A percentile compares a stretch with the other conserved stretches of the same genome.
These are phyloP conservation scores for Muscicapa striata DNA, from an alignment of 2,797 vertebrate genomes.

Conservation along the genomic window DNA sequence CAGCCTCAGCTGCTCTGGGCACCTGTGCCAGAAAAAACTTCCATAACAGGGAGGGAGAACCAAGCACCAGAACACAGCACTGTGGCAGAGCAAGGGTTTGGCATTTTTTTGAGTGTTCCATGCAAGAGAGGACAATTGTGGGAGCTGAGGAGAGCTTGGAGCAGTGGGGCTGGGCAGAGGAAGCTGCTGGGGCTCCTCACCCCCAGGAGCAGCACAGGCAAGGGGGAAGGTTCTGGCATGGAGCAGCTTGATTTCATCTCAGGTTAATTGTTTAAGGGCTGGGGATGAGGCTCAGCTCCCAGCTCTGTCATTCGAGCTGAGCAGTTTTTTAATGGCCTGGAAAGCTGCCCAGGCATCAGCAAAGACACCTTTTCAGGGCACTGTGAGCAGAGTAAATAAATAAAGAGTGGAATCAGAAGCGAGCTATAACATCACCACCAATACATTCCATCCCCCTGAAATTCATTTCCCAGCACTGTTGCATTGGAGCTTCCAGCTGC, in stretches of 20 bases:
- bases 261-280: slow-evolving; percentile 31
- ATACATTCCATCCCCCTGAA: background rate
- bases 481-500: background rate
- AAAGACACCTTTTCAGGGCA: slow-evolving; percentile 13
- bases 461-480: background rate
- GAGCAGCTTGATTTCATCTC: background rate
- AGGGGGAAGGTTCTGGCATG: background rate
- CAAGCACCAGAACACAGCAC: background rate
- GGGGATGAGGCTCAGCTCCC: background rate
- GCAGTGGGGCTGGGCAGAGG: background rate
- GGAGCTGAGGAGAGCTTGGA: background rate
- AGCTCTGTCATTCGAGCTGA: slow-evolving; percentile 4
- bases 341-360: background rate
- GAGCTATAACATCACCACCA: background rate
- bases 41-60: background rate
- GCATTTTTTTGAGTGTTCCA: background rate
- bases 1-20: background rate
- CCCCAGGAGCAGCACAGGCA: background rate
- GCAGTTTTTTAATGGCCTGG: slow-evolving; percentile 37
- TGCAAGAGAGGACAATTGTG: background rate
- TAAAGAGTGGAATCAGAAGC: slow-evolving; percentile 12
- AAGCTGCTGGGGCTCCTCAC: background rate
- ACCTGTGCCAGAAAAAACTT: background rate
- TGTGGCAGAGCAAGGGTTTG: background rate
- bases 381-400: slow-evolving; percentile 4